Evolutionary conservation across 2,888 invertebrate species (phyloP), one percentile per base, ranked within the genome.

Genomic region (Dioctria rufipes): DNA sequence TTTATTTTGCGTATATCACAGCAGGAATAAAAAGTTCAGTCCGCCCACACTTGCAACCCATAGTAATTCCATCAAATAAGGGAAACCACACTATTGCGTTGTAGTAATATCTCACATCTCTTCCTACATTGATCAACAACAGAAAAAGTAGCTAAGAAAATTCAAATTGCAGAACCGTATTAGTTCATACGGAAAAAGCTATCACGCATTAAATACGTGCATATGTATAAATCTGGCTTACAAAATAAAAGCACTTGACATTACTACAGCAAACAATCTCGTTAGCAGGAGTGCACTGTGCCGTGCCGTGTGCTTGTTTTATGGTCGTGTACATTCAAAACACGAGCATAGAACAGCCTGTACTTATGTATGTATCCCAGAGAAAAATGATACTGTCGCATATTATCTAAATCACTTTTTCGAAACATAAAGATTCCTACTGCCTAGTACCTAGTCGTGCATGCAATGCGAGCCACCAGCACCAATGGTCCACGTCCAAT

Each of bases 321-420:
- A 80, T 78, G 78, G 69, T 78, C 78, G 65, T 79, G 80, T 81
- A 63, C 61, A 80, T 71, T 66, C 46, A 65, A 82, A 80, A 73
- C 82, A 81, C 77, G 81, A 69, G 78, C 69, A 61, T 60, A 66
- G 58, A 60, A 79, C 63, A 43, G 25, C 9, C 67, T 58, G 66
- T 37, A 54, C 40, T 60, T 5, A 63, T 6, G 25, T 25, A 25
- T 8, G 3, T 63, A 37, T 49, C 61, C 63, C 37, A 63, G 49
- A 37, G 46, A 63, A 63, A 77, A 49, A 46, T 49, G 63, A 77
- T 63, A 49, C 42, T 40, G 77, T 63, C 63, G 77, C 63, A 37
- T 63, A 77, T 77, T 77, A 77, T 63, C 63, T 75, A 77, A 77
- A n/a, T 73, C 73, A 63, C 63, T 63, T 77, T 61, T 63, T 39